phyloP scores from a whole-genome alignment of 2,888 invertebrate species.

The Limnephilus auricula region DNA sequence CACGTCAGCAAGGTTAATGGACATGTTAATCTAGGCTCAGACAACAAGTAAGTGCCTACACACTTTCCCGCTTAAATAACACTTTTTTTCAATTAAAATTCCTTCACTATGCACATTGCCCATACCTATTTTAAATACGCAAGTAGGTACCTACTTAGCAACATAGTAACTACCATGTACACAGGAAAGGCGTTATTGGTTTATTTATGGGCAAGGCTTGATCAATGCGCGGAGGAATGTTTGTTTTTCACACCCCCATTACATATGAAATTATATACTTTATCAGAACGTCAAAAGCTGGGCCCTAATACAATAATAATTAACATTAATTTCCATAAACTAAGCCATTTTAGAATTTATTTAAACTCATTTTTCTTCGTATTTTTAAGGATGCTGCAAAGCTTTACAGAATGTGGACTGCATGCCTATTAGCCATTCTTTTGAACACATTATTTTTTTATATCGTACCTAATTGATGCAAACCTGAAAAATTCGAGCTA shows the following conservation, averaged over 20 bases:
- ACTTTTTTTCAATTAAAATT: neutral
- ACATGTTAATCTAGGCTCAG: slow-evolving; percentile 56
- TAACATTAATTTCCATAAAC: neutral
- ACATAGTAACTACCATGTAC: no score
- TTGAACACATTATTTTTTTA: no score
- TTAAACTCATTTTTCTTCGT: neutral
- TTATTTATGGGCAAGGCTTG: no score
- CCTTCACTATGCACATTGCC: neutral
- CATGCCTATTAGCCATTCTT: neutral
- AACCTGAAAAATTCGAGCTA: no score
- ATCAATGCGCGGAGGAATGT: no score
- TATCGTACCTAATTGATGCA: no score
- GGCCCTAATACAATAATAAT: neutral
- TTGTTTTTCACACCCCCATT: no score
- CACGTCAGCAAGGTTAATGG: slow-evolving; percentile 69
- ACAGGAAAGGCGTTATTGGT: no score
- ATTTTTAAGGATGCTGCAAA: neutral
- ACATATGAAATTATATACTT: no score
- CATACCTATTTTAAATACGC: neutral
- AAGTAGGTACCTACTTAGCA: no score
- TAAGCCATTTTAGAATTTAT: neutral
- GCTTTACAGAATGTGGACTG: neutral
- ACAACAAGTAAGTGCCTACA: slow-evolving; percentile 60
- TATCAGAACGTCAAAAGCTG: neutral
- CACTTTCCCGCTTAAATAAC: neutral